Evolutionary conservation across 1,140 invertebrate genomes (phyloP).

Genomic region (Acromyrmex heyeri): DNA sequence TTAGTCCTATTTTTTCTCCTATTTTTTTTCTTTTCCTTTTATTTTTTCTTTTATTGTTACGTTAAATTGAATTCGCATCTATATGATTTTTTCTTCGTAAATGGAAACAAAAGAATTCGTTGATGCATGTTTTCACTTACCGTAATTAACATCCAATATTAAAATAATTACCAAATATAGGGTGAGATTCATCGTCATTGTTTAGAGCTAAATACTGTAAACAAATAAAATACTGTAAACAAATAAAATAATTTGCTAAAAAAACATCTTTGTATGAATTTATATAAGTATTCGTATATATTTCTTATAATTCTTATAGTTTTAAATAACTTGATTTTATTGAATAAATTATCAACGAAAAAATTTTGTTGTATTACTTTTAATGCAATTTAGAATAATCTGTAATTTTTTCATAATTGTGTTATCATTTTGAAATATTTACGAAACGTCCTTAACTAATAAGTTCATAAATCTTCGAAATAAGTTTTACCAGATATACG

Average conservation of each 20-base stretch:
- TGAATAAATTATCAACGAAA: too few species aligned
- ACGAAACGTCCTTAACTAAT: too few species aligned
- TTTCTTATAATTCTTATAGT: neutral
- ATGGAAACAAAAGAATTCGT: neutral
- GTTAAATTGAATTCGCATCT: neutral
- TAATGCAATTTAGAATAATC: too few species aligned
- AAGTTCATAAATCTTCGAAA: too few species aligned
- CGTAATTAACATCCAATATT: neutral
- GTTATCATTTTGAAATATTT: too few species aligned
- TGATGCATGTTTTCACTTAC: constrained; percentile 19
- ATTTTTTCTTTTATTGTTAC: neutral
- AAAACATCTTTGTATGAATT: neutral
- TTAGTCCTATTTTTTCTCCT: neutral
- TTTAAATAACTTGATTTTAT: neutral
- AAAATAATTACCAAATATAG: constrained; percentile 9
- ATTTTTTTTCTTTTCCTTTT: neutral
- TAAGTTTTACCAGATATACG: too few species aligned
- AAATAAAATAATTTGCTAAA: neutral
- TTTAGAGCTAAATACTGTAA: neutral
- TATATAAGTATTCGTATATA: neutral
- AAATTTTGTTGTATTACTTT: too few species aligned
- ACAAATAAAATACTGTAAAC: constrained; percentile 18
- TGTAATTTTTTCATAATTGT: too few species aligned
- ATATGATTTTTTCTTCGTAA: neutral
- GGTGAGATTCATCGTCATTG: neutral